A percentile compares a stretch with the other conserved stretches of the same genome.
Conservation (phyloP, 2,797 vertebrate genomes). For the Babyrousa celebensis region DNA sequence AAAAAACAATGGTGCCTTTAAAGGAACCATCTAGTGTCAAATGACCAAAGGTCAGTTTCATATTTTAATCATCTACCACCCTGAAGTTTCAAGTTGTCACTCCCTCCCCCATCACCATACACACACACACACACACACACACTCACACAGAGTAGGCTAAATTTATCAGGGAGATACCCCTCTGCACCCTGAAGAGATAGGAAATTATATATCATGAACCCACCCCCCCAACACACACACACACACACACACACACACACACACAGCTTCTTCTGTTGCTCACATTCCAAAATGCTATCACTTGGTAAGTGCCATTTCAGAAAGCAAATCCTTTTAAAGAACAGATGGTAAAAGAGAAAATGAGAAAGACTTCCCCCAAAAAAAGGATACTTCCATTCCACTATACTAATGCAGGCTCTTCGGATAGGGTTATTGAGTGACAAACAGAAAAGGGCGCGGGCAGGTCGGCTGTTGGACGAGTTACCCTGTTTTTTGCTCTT, state of each 20-base stretch:
- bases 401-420: slow-evolving; percentile 99
- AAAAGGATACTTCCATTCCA: slow-evolving; percentile 99
- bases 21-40: slow-evolving; percentile 3
- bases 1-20: slow-evolving; percentile 24
- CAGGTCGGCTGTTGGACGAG: slow-evolving; percentile 97
- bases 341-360: slow-evolving; percentile 73
- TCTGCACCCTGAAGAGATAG: slow-evolving; percentile 46
- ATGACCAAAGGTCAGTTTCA: slow-evolving; percentile 49
- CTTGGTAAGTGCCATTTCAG: slow-evolving; percentile 67
- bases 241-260: neutral
- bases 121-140: neutral
- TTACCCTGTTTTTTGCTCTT: slow-evolving; percentile 99
- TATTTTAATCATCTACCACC: slow-evolving; percentile 57
- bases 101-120: neutral
- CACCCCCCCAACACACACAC: too few relatives aligned
- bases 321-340: slow-evolving; percentile 71
- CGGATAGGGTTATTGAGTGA: slow-evolving; percentile 99
- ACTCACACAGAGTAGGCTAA: neutral
- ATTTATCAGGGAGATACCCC: slow-evolving; percentile 28
- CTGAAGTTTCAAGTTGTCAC: slow-evolving; percentile 49
- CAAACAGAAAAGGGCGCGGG: slow-evolving; percentile 98
- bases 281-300: slow-evolving; percentile 54
- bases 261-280: slow-evolving; percentile 49
- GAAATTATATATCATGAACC: slow-evolving; percentile 22
- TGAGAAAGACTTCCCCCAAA: slow-evolving; percentile 57